Conservation (phyloP, 2,113 vertebrate species). For the Apaloderma vittatum region DNA sequence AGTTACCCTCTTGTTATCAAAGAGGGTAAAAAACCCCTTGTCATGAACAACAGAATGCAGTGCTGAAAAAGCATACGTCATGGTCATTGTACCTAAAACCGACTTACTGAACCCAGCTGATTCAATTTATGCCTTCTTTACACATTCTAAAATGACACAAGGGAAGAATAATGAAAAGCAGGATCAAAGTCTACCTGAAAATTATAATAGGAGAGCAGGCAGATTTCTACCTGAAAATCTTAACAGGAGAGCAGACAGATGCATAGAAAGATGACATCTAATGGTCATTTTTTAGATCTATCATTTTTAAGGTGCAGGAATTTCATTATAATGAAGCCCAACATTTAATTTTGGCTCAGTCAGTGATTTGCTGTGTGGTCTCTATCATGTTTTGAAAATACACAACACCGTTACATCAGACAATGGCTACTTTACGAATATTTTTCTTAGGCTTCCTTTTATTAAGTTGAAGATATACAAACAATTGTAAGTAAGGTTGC, state of each 20-base stretch:
- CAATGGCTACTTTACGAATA: neutral
- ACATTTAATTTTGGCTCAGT: neutral
- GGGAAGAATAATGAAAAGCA: slow-evolving; percentile 9
- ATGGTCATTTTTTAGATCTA: neutral
- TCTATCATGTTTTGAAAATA: neutral
- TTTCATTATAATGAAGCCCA: neutral
- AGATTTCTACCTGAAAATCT: neutral
- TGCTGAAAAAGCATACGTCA: neutral
- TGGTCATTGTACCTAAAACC: neutral
- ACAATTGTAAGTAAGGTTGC: neutral
- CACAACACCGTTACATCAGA: neutral
- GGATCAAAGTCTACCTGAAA: neutral
- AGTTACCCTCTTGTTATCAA: neutral
- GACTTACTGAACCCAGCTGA: neutral
- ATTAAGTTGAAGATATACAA: neutral
- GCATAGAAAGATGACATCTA: neutral
- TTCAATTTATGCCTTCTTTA: neutral
- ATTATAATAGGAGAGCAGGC: neutral
- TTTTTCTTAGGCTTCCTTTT: neutral
- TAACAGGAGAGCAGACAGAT: neutral
- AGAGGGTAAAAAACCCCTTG: neutral
- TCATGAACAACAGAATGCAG: neutral
- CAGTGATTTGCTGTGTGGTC: neutral
- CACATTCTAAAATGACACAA: neutral
- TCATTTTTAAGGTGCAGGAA: neutral